Base-by-base conservation (phyloP, 2,797 vertebrate species). In the Pelodytes ibericus region DNA sequence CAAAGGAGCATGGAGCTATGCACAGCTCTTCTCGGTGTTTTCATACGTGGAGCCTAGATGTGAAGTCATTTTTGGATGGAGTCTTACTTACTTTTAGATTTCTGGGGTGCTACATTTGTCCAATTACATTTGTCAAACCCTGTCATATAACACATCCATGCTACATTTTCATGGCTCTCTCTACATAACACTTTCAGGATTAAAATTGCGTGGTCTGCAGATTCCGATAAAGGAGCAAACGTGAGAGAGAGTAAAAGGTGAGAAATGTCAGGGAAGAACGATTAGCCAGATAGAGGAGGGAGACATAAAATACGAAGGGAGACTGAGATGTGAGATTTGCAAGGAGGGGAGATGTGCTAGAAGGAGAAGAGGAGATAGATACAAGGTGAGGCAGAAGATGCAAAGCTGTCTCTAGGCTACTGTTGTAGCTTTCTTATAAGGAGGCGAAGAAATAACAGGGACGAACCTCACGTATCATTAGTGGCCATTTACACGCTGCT, bases 401-500 rank as follows among this genome's bases (percentile, higher is more conserved):
- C 60, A 16, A 60, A n/a, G 27, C 47, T 44, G 3, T 26, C 44
- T 18, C 33, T 31, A 15, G 49, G 44, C 20, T 22, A 49, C 47
- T 13, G 27, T 31, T 71, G 49, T 71, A 47, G 26, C 62, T 60
- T 77, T 72, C 22, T 72, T 60, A 66, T 20, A 39, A 29, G 70
- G 20, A 51, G 58, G 64, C 15, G 27, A 24, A 66, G 69, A 29
- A 47, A 62, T 71, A 58, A 16, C 75, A 49, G 66, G 66, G 47
- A 31, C 53, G 62, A 72, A 39, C 53, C 18, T 10, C n/a, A 49
- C 60, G 49, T 59, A 72, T 78, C 75, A 72, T 78, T 78, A 78
- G 69, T 59, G 53, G 62, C 69, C 75, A 78, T 72, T 78, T 78
- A 72, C 75, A 78, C 69, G 75, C 75, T 78, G 75, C 75, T 78